Evolutionary conservation across 2,888 invertebrate species (phyloP).

Genomic region (Lithophane leautieri): DNA sequence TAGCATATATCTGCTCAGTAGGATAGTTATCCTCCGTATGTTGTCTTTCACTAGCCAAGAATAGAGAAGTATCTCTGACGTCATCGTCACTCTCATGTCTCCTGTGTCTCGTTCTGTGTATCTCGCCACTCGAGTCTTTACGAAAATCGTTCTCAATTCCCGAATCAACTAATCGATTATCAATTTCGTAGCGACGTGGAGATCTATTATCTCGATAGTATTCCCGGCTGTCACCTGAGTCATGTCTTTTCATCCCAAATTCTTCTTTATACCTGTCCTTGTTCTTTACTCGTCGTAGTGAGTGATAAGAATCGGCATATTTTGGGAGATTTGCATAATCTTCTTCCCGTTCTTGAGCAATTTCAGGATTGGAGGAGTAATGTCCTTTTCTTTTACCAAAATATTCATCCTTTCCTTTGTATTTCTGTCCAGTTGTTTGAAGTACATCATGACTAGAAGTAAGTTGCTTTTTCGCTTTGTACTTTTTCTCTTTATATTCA

Average conservation of each 20-base stretch:
- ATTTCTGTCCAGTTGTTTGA: constrained; percentile 85
- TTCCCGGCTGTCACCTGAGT: constrained; percentile 88
- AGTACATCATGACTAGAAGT: constrained; percentile 88
- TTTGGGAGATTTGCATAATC: constrained; percentile 87
- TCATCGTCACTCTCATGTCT: constrained; percentile 93
- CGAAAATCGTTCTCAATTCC: constrained; percentile 95
- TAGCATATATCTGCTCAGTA: constrained; percentile 86
- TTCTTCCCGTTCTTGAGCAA: constrained; percentile 88
- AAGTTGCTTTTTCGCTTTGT: constrained; percentile 85
- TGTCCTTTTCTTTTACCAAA: constrained; percentile 88
- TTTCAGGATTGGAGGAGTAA: constrained; percentile 92
- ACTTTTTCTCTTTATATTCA: constrained; percentile 89
- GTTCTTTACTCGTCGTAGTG: constrained; percentile 91
- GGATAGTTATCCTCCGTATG: constrained; percentile 92
- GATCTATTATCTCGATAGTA: constrained; percentile 85
- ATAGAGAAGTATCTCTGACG: constrained; percentile 92
- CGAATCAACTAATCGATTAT: constrained; percentile 93
- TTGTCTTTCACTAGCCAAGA: constrained; percentile 93
- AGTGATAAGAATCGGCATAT: constrained; percentile 89
- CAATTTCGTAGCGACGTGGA: constrained; percentile 87
- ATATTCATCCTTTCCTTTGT: constrained; percentile 85
- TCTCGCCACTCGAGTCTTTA: constrained; percentile 92
- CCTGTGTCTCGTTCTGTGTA: constrained; percentile 79
- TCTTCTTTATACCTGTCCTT: constrained; percentile 84
- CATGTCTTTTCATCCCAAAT: constrained; percentile 83